A percentile compares a stretch with the other conserved stretches of the same genome.
Conservation (phyloP, 2,113 vertebrate genomes). For the Myrmophylax atrothorax region DNA sequence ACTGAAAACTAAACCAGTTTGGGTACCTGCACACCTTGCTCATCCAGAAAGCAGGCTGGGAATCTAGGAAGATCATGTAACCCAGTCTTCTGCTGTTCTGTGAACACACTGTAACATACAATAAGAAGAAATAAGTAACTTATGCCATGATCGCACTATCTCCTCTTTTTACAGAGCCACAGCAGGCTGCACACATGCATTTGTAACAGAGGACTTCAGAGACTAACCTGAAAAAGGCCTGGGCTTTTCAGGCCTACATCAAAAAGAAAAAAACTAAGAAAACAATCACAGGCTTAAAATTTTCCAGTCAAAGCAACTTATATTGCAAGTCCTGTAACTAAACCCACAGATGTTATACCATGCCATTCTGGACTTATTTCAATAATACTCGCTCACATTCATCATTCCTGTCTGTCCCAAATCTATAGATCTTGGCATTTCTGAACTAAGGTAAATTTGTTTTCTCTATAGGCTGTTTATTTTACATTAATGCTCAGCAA, state of each 20-base stretch:
- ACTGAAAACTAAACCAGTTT: background rate
- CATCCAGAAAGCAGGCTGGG: background rate
- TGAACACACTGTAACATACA: background rate
- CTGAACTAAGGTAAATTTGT: conserved; percentile 11
- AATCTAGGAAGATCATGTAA: background rate
- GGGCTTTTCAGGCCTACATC: background rate
- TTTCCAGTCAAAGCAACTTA: background rate
- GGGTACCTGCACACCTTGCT: background rate
- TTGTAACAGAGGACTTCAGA: background rate
- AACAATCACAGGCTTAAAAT: conserved; percentile 21
- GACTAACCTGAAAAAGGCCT: background rate
- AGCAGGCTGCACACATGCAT: fast-evolving
- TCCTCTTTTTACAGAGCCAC: background rate
- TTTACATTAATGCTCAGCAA: conserved; percentile 2
- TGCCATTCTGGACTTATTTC: conserved; percentile 4
- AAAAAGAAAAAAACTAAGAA: background rate
- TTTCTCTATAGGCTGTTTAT: conserved; percentile 31
- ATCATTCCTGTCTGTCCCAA: conserved; percentile 8
- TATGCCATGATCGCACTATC: too few relatives aligned
- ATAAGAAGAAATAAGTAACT: background rate
- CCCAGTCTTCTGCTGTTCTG: background rate
- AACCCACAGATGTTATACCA: background rate
- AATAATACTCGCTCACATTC: background rate
- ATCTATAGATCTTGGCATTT: conserved; percentile 10
- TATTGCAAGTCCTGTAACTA: background rate